Evolutionary conservation across 2,113 vertebrate species (phyloP).

Genomic region (Callionymus lyra): DNA sequence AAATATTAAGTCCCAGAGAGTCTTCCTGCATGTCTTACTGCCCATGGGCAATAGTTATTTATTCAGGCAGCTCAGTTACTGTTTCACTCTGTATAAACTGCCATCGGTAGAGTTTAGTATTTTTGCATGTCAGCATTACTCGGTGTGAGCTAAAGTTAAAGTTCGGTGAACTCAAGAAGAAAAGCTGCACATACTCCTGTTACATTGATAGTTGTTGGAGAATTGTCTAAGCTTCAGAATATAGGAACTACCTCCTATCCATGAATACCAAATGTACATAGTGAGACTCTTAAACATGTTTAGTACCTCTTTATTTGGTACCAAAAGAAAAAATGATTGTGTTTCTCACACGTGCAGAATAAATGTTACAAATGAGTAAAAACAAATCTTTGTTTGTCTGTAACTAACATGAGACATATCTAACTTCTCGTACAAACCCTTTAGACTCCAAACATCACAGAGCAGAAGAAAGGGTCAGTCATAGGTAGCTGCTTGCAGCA

Average conservation of each 20-base stretch:
- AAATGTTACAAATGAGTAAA: constrained; percentile 15
- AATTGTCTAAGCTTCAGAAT: too few species aligned
- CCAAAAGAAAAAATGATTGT: too few species aligned
- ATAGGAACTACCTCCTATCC: too few species aligned
- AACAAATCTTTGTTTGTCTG: constrained; percentile 8
- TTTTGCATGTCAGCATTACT: constrained; percentile 15
- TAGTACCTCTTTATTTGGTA: too few species aligned
- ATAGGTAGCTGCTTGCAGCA: constrained; percentile 68
- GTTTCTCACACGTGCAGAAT: constrained; percentile 9
- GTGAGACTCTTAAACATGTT: too few species aligned
- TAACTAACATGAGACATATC: not conserved
- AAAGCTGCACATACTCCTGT: too few species aligned
- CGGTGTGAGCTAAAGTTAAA: constrained; percentile 6
- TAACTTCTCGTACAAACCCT: constrained; percentile 19
- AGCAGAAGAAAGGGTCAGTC: constrained; percentile 72
- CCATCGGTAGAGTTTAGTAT: constrained; percentile 1
- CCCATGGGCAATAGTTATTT: constrained; percentile 31
- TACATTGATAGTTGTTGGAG: too few species aligned
- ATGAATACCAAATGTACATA: too few species aligned
- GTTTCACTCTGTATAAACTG: constrained; percentile 7
- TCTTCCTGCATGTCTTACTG: constrained; percentile 7
- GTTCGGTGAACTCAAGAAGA: constrained; percentile 17
- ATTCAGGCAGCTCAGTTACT: constrained; percentile 32
- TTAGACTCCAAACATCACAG: constrained; percentile 63
- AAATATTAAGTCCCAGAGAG: constrained; percentile 25